Base-by-base conservation (phyloP, 2,888 invertebrate genomes). In the Sarcophaga caerulescens region DNA sequence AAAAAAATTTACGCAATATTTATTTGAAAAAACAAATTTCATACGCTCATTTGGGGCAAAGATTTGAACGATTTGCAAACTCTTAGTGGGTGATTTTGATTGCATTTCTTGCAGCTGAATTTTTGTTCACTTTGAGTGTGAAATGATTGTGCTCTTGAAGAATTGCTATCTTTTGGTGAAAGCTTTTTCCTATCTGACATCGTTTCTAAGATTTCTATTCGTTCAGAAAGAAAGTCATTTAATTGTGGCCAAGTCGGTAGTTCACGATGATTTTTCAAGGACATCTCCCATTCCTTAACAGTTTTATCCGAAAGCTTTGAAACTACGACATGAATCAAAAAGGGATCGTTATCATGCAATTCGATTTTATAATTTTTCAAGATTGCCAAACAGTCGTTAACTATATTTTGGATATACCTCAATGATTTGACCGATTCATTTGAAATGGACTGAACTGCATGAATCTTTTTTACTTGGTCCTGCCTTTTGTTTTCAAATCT, bases 401-500 rank as follows among this genome's bases (percentile, higher is more conserved):
- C 60, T 14, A 25, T 1, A 52, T 60, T 21, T 62, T 74, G 62
- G 17, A 74, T n/a, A 11, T 21, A 11, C 21, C 62, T 60, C 1
- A 75, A 21, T 10, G 74, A 74, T n/a, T 75, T 81, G 10, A 62
- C 21, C 5, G 12, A 21, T 47, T 69, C 81, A 19, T 23, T 60
- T 14, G n/a, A 60, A 17, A 14, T 25, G 0, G 35, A 44, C 19
- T 11, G 19, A 21, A 80, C 59, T 11, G 25, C 25, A 65, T 25
- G 52, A 52, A 80, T 66, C 11, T 57, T 21, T 17, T 80, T 73
- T 44, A 79, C 57, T 21, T 59, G 65, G 17, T 79, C 65, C 11
- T 79, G 25, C n/a, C 79, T 44, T 4, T 44, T 21, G 14, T 80
- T 80, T 17, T 80, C 80, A 59, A 73, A 80, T 21, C 66, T 57